Evolutionary conservation across 1,140 invertebrate species (phyloP).

Genomic region (Hestina assimilis): DNA sequence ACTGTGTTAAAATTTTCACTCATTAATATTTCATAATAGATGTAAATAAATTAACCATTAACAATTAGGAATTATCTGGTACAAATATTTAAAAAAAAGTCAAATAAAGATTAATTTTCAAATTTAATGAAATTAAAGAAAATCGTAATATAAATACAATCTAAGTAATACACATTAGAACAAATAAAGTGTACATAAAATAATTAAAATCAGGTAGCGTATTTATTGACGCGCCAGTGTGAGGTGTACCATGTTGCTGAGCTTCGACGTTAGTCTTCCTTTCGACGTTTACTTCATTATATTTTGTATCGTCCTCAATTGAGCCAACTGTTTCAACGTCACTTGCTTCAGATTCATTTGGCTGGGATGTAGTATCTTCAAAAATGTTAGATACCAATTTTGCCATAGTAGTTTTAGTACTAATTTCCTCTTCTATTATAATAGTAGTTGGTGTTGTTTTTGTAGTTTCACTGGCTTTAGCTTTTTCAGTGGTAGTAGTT

Average conservation of each 20-base stretch:
- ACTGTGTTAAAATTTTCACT: slow-evolving; percentile 31
- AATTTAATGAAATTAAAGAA: slow-evolving; percentile 6
- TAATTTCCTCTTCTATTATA: neutral
- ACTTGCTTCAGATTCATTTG: slow-evolving; percentile 4
- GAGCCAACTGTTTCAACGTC: too few relatives aligned
- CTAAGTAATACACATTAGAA: slow-evolving; percentile 10
- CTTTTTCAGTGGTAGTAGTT: neutral
- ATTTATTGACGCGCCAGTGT: neutral
- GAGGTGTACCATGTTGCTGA: slow-evolving; percentile 33
- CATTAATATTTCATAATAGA: neutral
- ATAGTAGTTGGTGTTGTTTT: neutral
- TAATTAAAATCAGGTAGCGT: neutral
- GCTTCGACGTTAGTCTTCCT: slow-evolving; percentile 45
- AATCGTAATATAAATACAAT: slow-evolving; percentile 10
- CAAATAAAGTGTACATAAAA: neutral
- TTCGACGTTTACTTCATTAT: slow-evolving; percentile 32
- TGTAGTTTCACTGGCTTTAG: neutral
- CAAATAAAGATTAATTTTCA: neutral
- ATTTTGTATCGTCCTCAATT: slow-evolving; percentile 19
- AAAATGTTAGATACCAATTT: neutral
- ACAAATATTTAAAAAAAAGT: neutral
- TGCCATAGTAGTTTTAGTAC: neutral
- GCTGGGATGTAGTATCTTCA: neutral
- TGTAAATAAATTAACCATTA: too few relatives aligned
- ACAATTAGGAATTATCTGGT: too few relatives aligned